Percentiles rank a stretch among this genome's conserved stretches.
Evolutionary conservation across 2,888 invertebrate species (phyloP).

Genomic region (Chymomyza procnemis): DNA sequence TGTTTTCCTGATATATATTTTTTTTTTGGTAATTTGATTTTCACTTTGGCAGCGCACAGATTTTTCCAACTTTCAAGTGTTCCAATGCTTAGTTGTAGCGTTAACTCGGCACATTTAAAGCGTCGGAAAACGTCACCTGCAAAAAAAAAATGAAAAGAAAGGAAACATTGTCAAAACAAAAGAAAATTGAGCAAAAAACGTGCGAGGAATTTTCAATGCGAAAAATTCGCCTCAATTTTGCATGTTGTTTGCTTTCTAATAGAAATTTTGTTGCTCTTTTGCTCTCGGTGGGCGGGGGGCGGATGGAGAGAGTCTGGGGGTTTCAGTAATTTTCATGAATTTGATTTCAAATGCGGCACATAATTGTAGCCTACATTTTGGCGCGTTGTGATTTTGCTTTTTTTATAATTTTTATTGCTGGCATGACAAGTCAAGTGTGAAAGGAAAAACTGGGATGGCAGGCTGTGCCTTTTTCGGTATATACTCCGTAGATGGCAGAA

Average conservation of each 20-base stretch:
- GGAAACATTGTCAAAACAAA: constrained; percentile 28
- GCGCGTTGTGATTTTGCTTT: not conserved
- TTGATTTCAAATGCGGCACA: constrained; percentile 2
- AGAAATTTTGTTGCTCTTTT: constrained; percentile 50
- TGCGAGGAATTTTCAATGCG: constrained; percentile 55
- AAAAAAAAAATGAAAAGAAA: constrained; percentile 1
- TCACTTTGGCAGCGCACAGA: constrained; percentile 17
- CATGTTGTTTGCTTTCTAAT: constrained; percentile 58
- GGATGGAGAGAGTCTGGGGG: no score
- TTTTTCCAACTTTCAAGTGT: not conserved
- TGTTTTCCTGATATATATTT: constrained; percentile 21
- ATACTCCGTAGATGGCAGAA: no score
- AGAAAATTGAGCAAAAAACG: constrained; percentile 45
- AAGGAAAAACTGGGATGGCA: not conserved
- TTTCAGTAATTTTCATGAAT: not conserved
- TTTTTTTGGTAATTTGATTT: constrained; percentile 64
- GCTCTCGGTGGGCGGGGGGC: constrained; percentile 17
- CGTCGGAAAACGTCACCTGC: constrained; percentile 5
- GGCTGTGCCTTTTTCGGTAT: not conserved
- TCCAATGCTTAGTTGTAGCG: constrained; percentile 24
- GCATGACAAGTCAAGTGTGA: not conserved
- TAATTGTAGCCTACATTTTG: not conserved
- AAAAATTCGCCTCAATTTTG: constrained; percentile 31
- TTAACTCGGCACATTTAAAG: constrained; percentile 69
- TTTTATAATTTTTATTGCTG: not conserved